Evolutionary conservation across 2,888 invertebrate species (phyloP), one percentile per base, ranked within the genome.

Genomic region (Nomada lathburiana): DNA sequence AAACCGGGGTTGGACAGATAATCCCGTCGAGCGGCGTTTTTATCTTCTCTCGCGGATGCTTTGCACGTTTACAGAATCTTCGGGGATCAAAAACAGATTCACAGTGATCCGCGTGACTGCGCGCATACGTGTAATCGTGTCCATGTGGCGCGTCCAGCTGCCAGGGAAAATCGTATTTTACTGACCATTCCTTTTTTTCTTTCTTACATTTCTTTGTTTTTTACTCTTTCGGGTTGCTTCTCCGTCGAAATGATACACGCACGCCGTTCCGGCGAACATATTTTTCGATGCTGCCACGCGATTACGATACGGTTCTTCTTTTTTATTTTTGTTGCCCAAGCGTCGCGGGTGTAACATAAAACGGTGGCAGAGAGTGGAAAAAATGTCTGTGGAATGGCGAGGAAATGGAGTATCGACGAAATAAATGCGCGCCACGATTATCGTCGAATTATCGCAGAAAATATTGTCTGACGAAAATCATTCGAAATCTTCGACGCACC

Each of bases 321-420:
- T 20, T 50, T 13, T 16, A 0, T 3, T 50, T 2, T 50, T 2
- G 5, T 2, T 53, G n/a, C 11, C 53, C 9, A 20, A 9, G 74
- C 63, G 67, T 59, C 59, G 53, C 50, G 59, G 57, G 74, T 77
- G 71, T 80, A 73, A 83, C 80, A 80, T 72, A 68, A 80, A 80
- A 63, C 60, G 50, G 44, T 10, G 42, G 23, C 57, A 52, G 63
- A 53, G 69, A 62, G 55, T 53, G 20, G 55, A 52, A 65, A 72
- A 71, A 78, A 67, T 60, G 69, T 73, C 23, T 64, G 60, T 53
- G 71, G 65, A 55, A 72, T 36, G 20, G 52, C 72, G 78, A 70
- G 62, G 68, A 78, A 73, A 50, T 63, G 36, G 73, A 57, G 62
- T 20, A 63, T 67, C 60, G 62, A 36, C 36, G 47, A 11, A 42